Evolutionary conservation across 2,888 invertebrate genomes (phyloP), one percentile per base, ranked within the genome.

Genomic region (Plusia festucae): DNA sequence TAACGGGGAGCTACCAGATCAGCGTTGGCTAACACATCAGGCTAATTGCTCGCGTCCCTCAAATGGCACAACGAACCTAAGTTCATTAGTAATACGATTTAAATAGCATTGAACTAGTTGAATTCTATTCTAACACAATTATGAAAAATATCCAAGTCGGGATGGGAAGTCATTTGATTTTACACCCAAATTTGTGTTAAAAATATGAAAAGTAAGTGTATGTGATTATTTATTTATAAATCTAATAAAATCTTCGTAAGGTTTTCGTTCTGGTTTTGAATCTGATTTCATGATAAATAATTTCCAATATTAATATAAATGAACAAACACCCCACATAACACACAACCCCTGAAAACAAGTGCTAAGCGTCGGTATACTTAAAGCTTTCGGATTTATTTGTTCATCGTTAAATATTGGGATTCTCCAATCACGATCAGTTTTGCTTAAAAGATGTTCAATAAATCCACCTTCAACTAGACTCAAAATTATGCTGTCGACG

Each of bases 341-440:
- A 4, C 72, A 62, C 34, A 92, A 77, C 4, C 83, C 86, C 63
- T 86, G 87, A 52, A 91, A 91, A 63, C 87, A 89, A 1, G 87
- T 86, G 44, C 82, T 81, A 1, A 90, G 46, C 40, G 74, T 82
- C 2, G 68, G 46, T 57, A 91, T 74, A 56, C 78, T 76, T 30
- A 92, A 65, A 2, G 88, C 56, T 7, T 15, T 18, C 6, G 60
- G 71, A 13, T 71, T 68, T 0, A 65, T 62, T 20, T 65, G 68
- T 15, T 27, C 30, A 7, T 52, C 40, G 5, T 68, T 56, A 13
- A 53, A 65, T 8, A 22, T 56, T 13, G 58, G 63, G 58, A 65
- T 15, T 18, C 62, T 40, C 62, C 55, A 72, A n/a, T 63, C 60
- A 16, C 68, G 61, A 16, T 68, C 53, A 22, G 76, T 51, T 3